Percentiles rank a stretch among this genome's conserved stretches.
These are phyloP conservation scores for Aleiodes testaceus DNA, from an alignment of 2,888 invertebrate genomes.

Conservation along the genomic window DNA sequence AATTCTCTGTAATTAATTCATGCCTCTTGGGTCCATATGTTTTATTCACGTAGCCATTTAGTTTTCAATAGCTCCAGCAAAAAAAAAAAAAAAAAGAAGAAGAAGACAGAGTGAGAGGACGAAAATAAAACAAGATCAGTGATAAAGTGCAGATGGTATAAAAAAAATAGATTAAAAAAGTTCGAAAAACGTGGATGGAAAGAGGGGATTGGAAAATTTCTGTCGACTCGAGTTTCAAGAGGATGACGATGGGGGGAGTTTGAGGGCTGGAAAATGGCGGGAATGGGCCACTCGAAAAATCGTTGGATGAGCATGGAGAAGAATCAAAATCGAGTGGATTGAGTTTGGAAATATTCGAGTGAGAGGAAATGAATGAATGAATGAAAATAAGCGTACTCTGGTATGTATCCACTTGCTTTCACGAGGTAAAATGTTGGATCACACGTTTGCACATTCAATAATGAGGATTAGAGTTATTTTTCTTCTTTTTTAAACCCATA, in stretches of 20 bases:
- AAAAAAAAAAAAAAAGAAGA: not conserved
- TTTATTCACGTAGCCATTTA: slow-evolving; percentile 32
- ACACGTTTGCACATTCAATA: too few species aligned
- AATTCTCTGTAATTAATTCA: slow-evolving; percentile 26
- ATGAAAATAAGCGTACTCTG: slow-evolving; percentile 16
- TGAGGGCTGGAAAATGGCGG: slow-evolving; percentile 1
- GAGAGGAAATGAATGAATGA: slow-evolving; percentile 13
- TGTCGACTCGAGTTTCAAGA: slow-evolving; percentile 23
- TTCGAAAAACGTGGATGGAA: not conserved
- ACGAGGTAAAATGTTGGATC: not conserved
- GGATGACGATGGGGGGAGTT: not conserved
- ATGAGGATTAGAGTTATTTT: too few species aligned
- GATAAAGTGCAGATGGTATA: slow-evolving; percentile 28
- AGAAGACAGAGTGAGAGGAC: not conserved
- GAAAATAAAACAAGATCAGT: slow-evolving; percentile 6
- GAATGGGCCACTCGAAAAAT: slow-evolving; percentile 3
- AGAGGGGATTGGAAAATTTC: slow-evolving; percentile 15
- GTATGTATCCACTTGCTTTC: slow-evolving; percentile 7
- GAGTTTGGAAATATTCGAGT: slow-evolving; percentile 15
- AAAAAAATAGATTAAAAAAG: slow-evolving; percentile 17
- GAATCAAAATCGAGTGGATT: slow-evolving; percentile 10
- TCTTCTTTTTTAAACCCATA: too few species aligned
- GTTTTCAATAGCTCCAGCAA: slow-evolving; percentile 18
- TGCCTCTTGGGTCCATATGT: slow-evolving; percentile 27
- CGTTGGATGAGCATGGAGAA: not conserved